Evolutionary conservation across 2,888 invertebrate species (phyloP).

Genomic region (Patella caerulea): DNA sequence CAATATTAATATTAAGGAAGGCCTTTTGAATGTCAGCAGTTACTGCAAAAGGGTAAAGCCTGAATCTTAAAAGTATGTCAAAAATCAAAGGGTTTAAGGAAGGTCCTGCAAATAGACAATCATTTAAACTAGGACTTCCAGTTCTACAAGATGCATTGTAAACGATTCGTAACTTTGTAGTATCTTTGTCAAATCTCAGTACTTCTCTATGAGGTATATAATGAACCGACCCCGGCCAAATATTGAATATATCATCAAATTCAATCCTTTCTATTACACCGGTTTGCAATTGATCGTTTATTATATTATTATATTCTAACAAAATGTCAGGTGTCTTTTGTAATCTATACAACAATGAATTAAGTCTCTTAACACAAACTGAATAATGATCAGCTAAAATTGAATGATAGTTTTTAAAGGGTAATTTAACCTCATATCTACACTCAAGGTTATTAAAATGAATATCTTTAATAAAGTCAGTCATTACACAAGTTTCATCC

Average conservation of each 20-base stretch:
- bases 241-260: not conserved
- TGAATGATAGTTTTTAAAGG: not conserved
- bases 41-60: not conserved
- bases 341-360: not conserved
- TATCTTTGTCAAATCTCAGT: not conserved
- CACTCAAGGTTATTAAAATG: not conserved
- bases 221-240: not conserved
- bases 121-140: not conserved
- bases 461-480: not conserved
- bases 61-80: not conserved
- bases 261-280: slow-evolving; percentile 1
- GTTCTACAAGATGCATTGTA: not conserved
- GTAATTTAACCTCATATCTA: slow-evolving; percentile 6
- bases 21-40: slow-evolving; percentile 1
- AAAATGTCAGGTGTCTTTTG: not conserved
- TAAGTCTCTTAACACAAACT: slow-evolving; percentile 5
- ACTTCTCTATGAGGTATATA: not conserved
- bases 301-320: slow-evolving; percentile 1
- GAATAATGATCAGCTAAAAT: not conserved
- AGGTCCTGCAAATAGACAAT: not conserved
- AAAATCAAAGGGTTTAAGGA: slow-evolving; percentile 11
- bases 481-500: not conserved
- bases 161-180: not conserved
- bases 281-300: not conserved
- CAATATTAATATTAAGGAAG: not conserved